phyloP scores from a whole-genome alignment of 2,113 vertebrate genomes.

The Rhynchomys soricoides region DNA sequence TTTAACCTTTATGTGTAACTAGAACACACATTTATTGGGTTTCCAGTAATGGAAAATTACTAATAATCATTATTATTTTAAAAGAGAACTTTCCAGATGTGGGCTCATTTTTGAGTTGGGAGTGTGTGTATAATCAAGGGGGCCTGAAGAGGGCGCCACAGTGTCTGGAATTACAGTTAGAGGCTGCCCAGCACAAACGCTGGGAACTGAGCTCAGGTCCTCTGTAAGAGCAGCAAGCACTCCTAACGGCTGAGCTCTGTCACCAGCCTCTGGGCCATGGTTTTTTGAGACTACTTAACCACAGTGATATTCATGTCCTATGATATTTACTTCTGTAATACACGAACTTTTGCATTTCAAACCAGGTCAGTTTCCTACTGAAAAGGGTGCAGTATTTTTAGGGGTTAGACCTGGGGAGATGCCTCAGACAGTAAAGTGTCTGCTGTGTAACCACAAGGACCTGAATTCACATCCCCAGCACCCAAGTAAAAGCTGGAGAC shows the following conservation, averaged over 20 bases:
- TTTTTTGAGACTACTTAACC: background rate
- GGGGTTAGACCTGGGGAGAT: background rate
- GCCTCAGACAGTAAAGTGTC: background rate
- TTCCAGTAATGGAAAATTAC: slow-evolving; percentile 7
- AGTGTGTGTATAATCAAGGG: background rate
- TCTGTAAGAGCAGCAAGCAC: background rate
- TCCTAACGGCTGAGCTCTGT: no score
- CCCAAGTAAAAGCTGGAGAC: background rate
- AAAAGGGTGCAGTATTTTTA: background rate
- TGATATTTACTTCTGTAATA: background rate
- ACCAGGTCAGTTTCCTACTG: background rate
- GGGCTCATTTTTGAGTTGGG: background rate
- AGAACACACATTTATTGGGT: background rate
- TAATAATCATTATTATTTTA: slow-evolving; percentile 24
- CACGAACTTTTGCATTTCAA: slow-evolving; percentile 9
- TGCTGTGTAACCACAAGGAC: background rate
- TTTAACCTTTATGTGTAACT: background rate
- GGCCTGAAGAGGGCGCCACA: background rate
- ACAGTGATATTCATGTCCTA: background rate
- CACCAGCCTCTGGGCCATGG: background rate
- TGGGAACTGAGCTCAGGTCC: background rate
- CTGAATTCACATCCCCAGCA: background rate
- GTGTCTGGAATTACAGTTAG: background rate
- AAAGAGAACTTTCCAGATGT: background rate
- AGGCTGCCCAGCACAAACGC: no score